A percentile compares a stretch with the other conserved stretches of the same genome.
These are phyloP conservation scores for Eilema griseolum DNA, from an alignment of 2,888 invertebrate species.

Conservation along the genomic window DNA sequence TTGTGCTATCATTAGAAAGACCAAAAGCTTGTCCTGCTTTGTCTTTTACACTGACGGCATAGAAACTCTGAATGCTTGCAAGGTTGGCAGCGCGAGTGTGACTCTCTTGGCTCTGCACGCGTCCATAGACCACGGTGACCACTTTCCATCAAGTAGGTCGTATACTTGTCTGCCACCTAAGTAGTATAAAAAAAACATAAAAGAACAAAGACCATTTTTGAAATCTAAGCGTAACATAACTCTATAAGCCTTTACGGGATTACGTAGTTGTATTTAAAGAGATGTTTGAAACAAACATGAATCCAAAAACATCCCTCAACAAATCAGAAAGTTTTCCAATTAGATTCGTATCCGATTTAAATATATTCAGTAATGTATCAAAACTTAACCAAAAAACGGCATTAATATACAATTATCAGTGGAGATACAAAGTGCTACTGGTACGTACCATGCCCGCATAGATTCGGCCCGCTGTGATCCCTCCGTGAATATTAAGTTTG, in stretches of 20 bases:
- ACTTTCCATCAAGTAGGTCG: no score
- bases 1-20: no score
- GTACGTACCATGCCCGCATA: constrained; percentile 35
- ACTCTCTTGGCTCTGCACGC: no score
- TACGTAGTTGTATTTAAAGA: background rate
- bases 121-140: no score
- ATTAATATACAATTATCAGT: constrained; percentile 38
- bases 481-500: constrained; percentile 80
- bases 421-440: constrained; percentile 33
- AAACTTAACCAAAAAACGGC: constrained; percentile 13
- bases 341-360: background rate
- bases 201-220: background rate
- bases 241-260: background rate
- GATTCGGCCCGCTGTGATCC: constrained; percentile 57
- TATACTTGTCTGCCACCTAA: no score
- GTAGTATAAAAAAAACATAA: no score
- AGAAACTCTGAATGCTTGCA: no score
- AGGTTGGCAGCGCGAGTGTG: no score
- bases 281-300: constrained; percentile 1
- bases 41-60: no score
- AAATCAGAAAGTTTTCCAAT: constrained; percentile 14
- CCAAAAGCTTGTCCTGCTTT: no score
- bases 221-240: background rate
- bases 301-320: background rate
- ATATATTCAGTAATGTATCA: background rate